Conservation (phyloP, 2,113 vertebrate genomes). For the Oncorhynchus clarkii region DNA sequence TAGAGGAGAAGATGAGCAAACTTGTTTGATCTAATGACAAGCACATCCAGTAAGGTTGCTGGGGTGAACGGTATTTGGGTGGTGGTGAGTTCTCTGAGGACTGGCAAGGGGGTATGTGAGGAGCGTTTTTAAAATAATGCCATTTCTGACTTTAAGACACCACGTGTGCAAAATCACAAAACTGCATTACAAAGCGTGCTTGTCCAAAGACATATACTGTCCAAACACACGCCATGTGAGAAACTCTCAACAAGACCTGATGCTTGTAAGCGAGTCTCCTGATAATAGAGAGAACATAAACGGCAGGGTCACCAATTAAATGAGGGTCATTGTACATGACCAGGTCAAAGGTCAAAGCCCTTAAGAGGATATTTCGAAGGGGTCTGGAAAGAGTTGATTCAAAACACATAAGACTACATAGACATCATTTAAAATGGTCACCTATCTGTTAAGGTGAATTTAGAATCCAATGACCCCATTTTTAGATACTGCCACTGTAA, state of each 20-base stretch:
- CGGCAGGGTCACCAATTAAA: conserved; percentile 2
- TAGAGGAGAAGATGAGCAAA: not conserved
- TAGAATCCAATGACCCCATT: not conserved
- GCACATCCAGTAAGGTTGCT: not conserved
- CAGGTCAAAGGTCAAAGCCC: conserved; percentile 9
- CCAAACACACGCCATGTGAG: conserved; percentile 45
- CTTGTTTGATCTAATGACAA: too few relatives aligned
- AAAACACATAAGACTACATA: not conserved
- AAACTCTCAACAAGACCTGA: conserved; percentile 24
- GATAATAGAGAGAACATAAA: not conserved
- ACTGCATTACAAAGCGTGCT: conserved; percentile 64
- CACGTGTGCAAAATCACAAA: conserved; percentile 71
- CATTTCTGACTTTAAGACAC: too few relatives aligned
- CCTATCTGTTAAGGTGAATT: not conserved
- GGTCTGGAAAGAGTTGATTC: not conserved
- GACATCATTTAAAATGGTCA: too few relatives aligned
- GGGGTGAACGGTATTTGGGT: conserved; percentile 41
- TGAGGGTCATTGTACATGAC: conserved; percentile 1
- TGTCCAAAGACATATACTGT: conserved; percentile 47
- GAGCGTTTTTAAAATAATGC: conserved; percentile 41
- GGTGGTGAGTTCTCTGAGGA: conserved; percentile 38
- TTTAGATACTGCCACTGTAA: conserved; percentile 5
- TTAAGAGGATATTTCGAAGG: conserved; percentile 17
- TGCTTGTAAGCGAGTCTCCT: not conserved
- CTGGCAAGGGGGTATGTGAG: conserved; percentile 13